These are phyloP conservation scores for Cheirogaleus medius DNA, from an alignment of 2,113 vertebrate species.

Conservation along the genomic window DNA sequence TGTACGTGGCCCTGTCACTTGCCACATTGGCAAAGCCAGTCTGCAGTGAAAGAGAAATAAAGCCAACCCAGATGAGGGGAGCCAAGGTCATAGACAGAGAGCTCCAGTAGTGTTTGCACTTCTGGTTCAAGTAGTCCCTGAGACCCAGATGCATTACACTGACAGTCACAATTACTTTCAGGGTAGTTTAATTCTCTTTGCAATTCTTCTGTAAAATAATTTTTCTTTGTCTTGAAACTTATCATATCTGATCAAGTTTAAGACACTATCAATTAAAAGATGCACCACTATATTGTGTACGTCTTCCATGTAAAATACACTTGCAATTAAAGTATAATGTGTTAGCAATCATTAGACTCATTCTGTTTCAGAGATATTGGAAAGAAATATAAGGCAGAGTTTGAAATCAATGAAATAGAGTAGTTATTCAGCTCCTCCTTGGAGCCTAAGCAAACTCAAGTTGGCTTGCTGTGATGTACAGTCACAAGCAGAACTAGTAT, in stretches of 20 bases:
- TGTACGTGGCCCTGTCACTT: neutral
- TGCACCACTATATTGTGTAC: neutral
- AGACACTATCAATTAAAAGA: neutral
- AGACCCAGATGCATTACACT: neutral
- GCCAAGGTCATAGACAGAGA: neutral
- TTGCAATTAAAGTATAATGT: neutral
- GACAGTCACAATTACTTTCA: neutral
- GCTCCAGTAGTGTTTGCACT: neutral
- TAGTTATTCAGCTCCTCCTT: neutral
- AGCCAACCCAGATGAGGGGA: neutral
- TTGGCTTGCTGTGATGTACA: constrained; percentile 14
- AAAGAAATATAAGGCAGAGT: constrained; percentile 10
- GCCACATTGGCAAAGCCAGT: neutral
- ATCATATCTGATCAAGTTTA: neutral
- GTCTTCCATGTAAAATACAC: neutral
- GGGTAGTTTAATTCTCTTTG: constrained; percentile 36
- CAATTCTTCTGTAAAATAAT: neutral
- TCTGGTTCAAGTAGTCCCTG: neutral
- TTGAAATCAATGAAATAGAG: constrained; percentile 39
- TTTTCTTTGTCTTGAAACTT: neutral
- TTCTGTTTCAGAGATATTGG: neutral
- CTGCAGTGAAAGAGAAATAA: neutral
- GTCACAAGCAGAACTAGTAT: neutral
- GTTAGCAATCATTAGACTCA: neutral
- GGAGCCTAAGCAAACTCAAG: constrained; percentile 35